Conservation (phyloP, 2,113 vertebrate species). For the Lamprologus tigripictilis region DNA sequence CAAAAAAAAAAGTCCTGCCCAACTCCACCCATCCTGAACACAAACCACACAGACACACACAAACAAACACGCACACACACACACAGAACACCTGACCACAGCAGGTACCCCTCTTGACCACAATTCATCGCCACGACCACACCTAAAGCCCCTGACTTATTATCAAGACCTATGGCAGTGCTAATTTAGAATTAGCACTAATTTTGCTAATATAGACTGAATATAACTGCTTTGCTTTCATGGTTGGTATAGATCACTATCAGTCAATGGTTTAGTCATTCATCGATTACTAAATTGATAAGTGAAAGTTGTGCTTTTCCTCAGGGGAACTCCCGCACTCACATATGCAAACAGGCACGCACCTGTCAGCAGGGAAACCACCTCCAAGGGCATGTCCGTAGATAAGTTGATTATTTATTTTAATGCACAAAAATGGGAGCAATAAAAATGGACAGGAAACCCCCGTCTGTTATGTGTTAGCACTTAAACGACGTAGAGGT, state of each 20-base stretch:
- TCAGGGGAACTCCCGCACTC: slow-evolving; percentile 11
- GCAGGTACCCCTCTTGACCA: not conserved
- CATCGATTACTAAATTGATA: not conserved
- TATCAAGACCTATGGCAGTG: not conserved
- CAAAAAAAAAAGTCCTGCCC: slow-evolving; percentile 1
- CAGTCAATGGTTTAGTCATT: not conserved
- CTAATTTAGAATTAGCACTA: not conserved
- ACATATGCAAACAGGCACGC: slow-evolving; percentile 16
- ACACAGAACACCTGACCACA: slow-evolving; percentile 27
- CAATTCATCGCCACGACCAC: slow-evolving; percentile 15
- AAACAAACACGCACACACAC: not conserved
- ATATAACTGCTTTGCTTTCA: not conserved
- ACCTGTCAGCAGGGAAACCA: slow-evolving; percentile 39
- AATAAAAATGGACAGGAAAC: not conserved
- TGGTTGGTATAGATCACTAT: not conserved
- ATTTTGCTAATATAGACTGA: not conserved
- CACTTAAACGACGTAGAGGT: not conserved
- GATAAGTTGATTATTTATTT: not conserved
- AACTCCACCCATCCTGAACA: slow-evolving; percentile 43
- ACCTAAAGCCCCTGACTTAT: not conserved
- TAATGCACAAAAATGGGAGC: not conserved
- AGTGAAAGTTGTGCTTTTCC: slow-evolving; percentile 20
- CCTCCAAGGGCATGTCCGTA: not conserved
- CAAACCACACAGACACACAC: slow-evolving; percentile 18
- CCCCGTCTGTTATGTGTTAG: not conserved